phyloP scores from a whole-genome alignment of 2,797 vertebrate genomes.

The Clamator glandarius region DNA sequence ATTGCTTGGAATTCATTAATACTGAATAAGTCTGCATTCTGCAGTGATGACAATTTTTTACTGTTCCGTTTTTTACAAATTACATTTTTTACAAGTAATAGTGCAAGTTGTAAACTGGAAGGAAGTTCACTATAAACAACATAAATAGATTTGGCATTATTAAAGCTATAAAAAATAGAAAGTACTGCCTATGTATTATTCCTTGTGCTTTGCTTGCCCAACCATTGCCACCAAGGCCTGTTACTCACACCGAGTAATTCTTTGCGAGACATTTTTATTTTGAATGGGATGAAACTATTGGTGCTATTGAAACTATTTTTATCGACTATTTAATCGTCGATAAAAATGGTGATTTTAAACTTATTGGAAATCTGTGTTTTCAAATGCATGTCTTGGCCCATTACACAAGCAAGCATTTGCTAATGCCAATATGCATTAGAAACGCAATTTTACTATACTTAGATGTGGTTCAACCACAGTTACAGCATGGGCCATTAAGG shows the following conservation, averaged over 20 bases:
- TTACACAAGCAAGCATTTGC: slow-evolving; percentile 3
- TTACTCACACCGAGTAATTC: background rate
- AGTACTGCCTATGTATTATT: background rate
- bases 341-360: slow-evolving; percentile 19
- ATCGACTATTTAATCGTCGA: no score
- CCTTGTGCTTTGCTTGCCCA: background rate
- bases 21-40: background rate
- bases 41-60: background rate
- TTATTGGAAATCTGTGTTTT: slow-evolving; percentile 23
- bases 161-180: background rate
- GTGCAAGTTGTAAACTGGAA: background rate
- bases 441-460: slow-evolving; percentile 52
- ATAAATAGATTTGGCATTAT: background rate
- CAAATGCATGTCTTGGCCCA: slow-evolving; percentile 17
- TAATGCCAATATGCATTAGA: slow-evolving; percentile 43
- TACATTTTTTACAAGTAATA: background rate
- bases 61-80: background rate
- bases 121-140: background rate
- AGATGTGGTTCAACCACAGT: slow-evolving; percentile 55
- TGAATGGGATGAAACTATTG: background rate
- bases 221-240: background rate
- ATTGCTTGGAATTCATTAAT: slow-evolving; percentile 2
- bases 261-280: background rate
- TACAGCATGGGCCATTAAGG: slow-evolving; percentile 60
- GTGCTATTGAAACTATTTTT: no score